Base-by-base conservation (phyloP, 2,797 vertebrate species). In the Gallinago stenura region DNA sequence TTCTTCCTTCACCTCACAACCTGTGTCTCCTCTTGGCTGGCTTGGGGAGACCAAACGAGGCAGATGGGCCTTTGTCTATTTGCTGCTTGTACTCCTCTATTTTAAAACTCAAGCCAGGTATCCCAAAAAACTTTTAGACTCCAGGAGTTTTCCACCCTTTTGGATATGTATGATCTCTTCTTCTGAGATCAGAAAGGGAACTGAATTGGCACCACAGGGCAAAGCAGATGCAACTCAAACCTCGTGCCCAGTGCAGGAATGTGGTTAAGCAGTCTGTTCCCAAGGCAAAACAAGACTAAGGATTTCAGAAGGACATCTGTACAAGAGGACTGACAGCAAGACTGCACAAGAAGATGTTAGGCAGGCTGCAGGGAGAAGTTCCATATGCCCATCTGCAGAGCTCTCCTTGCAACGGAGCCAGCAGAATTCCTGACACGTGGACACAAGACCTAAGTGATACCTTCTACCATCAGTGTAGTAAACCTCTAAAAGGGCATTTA, bases 151-250 rank as follows among this genome's bases (percentile, higher is more conserved):
- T 51, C 9, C 57, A 57, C 3, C 4, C 18, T 61, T 86, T 25
- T 33, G 26, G 30, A 46, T 57, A 46, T 7, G 21, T 54, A 3
- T 0, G 0, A 18, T 75, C 16, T 18, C 18, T 64, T 62, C 30
- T 77, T 81, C 28, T 60, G 26, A 70, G 43, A 65, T 21, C 56
- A 62, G 35, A 84, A 91, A 56, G 12, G 7, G 8, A 8, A 15
- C 9, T 72, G 53, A 78, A 65, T 31, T 54, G 22, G 35, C 58
- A 76, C 5, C 20, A 35, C 5, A 22, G 28, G 14, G 10, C 4
- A 6, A 79, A 30, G 17, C 1, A 89, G 26, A 51, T 1, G 0
- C n/a, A 92, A 31, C 7, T 48, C 1, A 0, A 85, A 54, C 33
- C 48, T 80, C 45, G 39, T 53, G 22, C 14, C 75, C 35, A 30